Percentiles rank a stretch among this genome's conserved stretches.
Evolutionary conservation across 1,140 invertebrate species (phyloP).

Genomic region (Saxidomus purpurata): DNA sequence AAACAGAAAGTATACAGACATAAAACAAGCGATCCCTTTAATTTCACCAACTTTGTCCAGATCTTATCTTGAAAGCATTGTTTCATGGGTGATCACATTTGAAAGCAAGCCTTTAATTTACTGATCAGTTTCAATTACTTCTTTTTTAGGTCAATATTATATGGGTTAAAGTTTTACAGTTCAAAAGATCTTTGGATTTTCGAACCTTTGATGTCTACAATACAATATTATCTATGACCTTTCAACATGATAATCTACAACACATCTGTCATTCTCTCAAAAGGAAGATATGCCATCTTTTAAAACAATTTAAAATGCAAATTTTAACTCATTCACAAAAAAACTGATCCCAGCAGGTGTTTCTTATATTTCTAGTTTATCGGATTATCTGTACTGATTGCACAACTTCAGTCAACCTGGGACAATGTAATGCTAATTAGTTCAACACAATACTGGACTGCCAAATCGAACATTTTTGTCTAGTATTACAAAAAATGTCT

Average conservation of each 20-base stretch:
- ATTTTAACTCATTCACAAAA: slow-evolving; percentile 13
- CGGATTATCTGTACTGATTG: slow-evolving; percentile 3
- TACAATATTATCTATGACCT: slow-evolving; percentile 4
- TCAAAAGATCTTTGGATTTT: slow-evolving; percentile 15
- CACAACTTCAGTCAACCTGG: not conserved
- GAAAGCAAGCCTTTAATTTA: slow-evolving; percentile 14
- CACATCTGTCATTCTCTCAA: not conserved
- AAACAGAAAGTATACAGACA: not conserved
- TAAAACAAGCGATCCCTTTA: slow-evolving; percentile 12
- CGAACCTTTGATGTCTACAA: slow-evolving; percentile 31
- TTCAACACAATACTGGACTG: not conserved
- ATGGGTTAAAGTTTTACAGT: slow-evolving; percentile 10
- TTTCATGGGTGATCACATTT: slow-evolving; percentile 34
- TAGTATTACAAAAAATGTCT: too few species aligned
- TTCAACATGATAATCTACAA: not conserved
- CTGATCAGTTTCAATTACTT: slow-evolving; percentile 26
- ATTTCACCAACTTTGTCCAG: not conserved
- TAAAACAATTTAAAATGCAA: not conserved
- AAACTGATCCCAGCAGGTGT: not conserved
- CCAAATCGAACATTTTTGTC: too few species aligned
- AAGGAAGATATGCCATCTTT: not conserved
- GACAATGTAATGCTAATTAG: not conserved
- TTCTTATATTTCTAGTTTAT: not conserved
- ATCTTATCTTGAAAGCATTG: slow-evolving; percentile 32
- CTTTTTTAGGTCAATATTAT: slow-evolving; percentile 21